Base-by-base conservation (phyloP, 2,888 invertebrate genomes). In the Bruchidius siliquastri region DNA sequence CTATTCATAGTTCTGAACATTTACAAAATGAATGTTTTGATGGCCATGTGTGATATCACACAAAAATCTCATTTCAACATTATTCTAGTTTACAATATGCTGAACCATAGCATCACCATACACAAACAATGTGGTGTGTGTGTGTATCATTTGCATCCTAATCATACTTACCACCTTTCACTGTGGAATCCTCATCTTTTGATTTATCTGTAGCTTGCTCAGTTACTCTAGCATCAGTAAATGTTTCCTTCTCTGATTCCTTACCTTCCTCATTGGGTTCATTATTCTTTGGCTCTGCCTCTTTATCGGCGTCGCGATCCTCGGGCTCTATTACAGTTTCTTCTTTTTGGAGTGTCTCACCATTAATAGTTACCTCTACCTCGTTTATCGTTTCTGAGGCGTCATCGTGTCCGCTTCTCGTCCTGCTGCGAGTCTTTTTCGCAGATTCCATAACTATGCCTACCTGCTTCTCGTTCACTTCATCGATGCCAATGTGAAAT, bases 261-360 rank as follows among this genome's bases (percentile, higher is more conserved):
- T 22, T 32, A 0, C 68, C 22, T 20, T 73, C 72, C 30, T 73
- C 69, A 71, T 67, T 66, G 6, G 26, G 26, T 66, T 73, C 71
- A 66, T 71, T 30, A 30, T 21, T 66, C 70, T 73, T 49, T 49
- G 49, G 18, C 49, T 49, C 18, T 49, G 3, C 49, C 49, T 26
- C 10, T 49, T 49, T 49, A 8, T 49, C 49, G 49, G 49, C 49
- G 49, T 18, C 49, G 1, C 18, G 13, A 49, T 49, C 18, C 49
- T 49, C 49, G 1, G 49, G 18, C 49, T 49, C 49, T 49, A 49
- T 49, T 18, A 49, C 49, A 13, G 49, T 1, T 13, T 49, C 13
- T 49, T 49, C 13, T 49, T 49, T 49, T 13, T 49, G 6, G 13
- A 1, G 8, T 49, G 10, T 49, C 49, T 49, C 49, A 49, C 49